Evolutionary conservation across 2,113 vertebrate genomes (phyloP).

Genomic region (Clarias batrachus): DNA sequence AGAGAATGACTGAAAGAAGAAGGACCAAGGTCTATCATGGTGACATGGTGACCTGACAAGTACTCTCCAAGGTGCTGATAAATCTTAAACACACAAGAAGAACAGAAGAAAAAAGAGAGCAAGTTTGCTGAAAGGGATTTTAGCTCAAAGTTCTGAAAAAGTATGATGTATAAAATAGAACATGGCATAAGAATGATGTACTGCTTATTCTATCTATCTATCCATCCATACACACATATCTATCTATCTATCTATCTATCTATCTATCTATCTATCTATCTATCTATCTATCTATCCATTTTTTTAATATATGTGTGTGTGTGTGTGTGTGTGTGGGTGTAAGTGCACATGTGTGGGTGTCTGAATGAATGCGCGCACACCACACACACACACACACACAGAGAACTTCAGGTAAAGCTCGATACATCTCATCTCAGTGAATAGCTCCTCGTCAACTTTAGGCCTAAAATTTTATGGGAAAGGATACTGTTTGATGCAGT

Average conservation of each 20-base stretch:
- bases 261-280: too few relatives aligned
- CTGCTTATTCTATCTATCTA: not conserved
- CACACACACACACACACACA: slow-evolving; percentile 69
- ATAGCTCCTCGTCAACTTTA: slow-evolving; percentile 87
- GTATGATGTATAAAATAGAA: not conserved
- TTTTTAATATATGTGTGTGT: too few relatives aligned
- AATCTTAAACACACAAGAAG: slow-evolving; percentile 27
- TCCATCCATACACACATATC: not conserved
- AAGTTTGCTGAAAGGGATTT: not conserved
- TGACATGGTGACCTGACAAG: slow-evolving; percentile 42
- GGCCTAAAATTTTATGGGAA: slow-evolving; percentile 94
- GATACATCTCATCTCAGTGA: slow-evolving; percentile 86
- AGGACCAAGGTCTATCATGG: slow-evolving; percentile 20
- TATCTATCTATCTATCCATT: too few relatives aligned
- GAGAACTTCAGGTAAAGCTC: slow-evolving; percentile 89
- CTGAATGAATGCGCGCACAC: too few relatives aligned
- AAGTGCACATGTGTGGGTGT: too few relatives aligned
- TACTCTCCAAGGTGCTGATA: slow-evolving; percentile 61
- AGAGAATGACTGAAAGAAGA: not conserved
- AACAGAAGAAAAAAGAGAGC: not conserved
- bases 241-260: too few relatives aligned
- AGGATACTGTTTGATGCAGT: slow-evolving; percentile 99
- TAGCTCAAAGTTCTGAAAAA: not conserved
- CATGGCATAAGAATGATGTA: not conserved
- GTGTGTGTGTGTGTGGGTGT: too few relatives aligned